Percentiles rank a stretch among this genome's conserved stretches.
These are phyloP conservation scores for Zhengitettix transpicula DNA, from an alignment of 2,888 invertebrate species.

Conservation along the genomic window DNA sequence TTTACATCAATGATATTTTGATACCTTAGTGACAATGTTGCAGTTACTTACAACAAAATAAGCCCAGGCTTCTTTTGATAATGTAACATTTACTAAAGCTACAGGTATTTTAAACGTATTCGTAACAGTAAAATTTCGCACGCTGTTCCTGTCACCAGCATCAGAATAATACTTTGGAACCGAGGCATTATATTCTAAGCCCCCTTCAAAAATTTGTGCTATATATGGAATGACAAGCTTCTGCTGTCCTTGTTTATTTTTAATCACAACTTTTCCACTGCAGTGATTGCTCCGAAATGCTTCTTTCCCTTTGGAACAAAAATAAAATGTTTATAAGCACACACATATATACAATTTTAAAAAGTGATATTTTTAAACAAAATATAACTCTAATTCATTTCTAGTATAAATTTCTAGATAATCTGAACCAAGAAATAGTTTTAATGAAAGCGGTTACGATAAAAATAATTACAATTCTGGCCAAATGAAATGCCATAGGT, in stretches of 20 bases:
- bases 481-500: too few relatives aligned
- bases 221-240: slow-evolving; percentile 46
- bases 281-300: slow-evolving; percentile 35
- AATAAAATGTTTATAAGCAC: too few relatives aligned
- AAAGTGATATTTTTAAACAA: too few relatives aligned
- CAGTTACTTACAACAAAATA: slow-evolving; percentile 39
- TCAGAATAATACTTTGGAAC: slow-evolving; percentile 30
- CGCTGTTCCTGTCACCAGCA: slow-evolving; percentile 21
- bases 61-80: slow-evolving; percentile 39
- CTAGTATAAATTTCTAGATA: too few relatives aligned
- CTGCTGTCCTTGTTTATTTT: slow-evolving; percentile 29
- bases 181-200: slow-evolving; percentile 36
- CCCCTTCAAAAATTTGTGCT: slow-evolving; percentile 38
- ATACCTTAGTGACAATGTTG: not conserved
- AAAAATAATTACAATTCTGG: too few relatives aligned
- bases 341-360: too few relatives aligned
- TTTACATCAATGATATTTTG: not conserved
- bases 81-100: slow-evolving; percentile 51
- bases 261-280: slow-evolving; percentile 37
- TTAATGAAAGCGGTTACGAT: too few relatives aligned
- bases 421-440: too few relatives aligned
- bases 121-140: slow-evolving; percentile 39
- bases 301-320: slow-evolving; percentile 29
- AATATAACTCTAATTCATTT: too few relatives aligned
- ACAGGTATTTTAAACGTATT: slow-evolving; percentile 60